Evolutionary conservation across 2,113 vertebrate genomes (phyloP).

Genomic region (Symphodus melops): DNA sequence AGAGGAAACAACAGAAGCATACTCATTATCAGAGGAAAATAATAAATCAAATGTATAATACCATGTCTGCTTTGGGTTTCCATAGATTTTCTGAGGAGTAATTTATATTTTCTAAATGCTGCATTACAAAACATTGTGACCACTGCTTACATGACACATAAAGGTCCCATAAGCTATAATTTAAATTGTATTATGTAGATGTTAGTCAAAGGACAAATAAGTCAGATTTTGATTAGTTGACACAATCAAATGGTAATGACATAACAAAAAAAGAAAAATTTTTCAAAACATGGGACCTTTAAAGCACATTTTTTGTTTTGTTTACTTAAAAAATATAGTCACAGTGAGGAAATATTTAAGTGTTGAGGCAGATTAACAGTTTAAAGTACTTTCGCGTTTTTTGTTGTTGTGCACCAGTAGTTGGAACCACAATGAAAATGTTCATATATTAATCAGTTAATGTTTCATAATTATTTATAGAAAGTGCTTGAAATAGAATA

Average conservation of each 20-base stretch:
- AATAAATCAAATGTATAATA: not conserved
- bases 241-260: too few relatives aligned
- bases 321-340: not conserved
- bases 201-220: too few relatives aligned
- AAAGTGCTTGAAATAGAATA: not conserved
- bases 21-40: not conserved
- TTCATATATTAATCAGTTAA: not conserved
- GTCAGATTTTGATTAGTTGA: too few relatives aligned
- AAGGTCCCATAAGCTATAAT: not conserved
- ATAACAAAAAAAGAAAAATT: not conserved
- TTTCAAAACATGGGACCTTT: conserved; percentile 14
- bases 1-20: not conserved
- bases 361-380: conserved; percentile 13
- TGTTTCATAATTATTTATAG: conserved; percentile 1
- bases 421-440: conserved; percentile 8
- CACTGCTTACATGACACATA: not conserved
- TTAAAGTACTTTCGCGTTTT: conserved; percentile 10
- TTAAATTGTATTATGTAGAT: too few relatives aligned
- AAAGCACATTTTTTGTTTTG: conserved; percentile 28
- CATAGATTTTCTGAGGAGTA: not conserved
- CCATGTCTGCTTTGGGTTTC: not conserved
- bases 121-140: not conserved
- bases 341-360: not conserved
- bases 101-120: not conserved
- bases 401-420: not conserved